Evolutionary conservation across 2,888 invertebrate genomes (phyloP), one percentile per base, ranked within the genome.

Genomic region (Leptinotarsa rubiginosa): DNA sequence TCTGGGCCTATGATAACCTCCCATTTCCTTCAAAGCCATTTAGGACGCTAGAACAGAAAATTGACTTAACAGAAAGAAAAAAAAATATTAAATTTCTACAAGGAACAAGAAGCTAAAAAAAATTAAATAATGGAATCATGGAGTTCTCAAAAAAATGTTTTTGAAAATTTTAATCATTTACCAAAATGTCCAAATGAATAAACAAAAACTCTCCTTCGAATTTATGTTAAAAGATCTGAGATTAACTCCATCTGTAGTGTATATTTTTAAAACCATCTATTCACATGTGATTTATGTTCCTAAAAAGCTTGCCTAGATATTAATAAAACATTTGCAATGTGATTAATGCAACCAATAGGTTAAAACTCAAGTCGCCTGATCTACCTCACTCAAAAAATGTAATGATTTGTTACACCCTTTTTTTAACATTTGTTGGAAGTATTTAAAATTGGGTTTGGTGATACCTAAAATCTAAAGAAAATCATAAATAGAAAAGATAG

Each of bases 401-500:
- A 41, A 10, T 41, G 41, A 41, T 12, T 41, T 41, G 41, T 41
- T 41, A 41, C 10, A 41, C 41, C 3, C 10, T 41, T 12, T 41
- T 31, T 31, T 31, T 7, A 31, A 62, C 7, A 5, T 62, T 31
- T 31, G 7, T 31, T 41, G 18, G 25, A 62, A 25, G 25, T 62
- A 41, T 62, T 16, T 41, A 25, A 69, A 41, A 69, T 20, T 5
- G 47, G 47, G 69, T 49, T 56, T 62, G 25, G 2, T 62, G 62
- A 41, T 47, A 56, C 12, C 20, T 69, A 69, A 69, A 56, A 59
- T 47, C 18, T n/a, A 68, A 69, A 59, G 56, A 69, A 69, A 69
- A 52, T 52, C 67, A 67, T 67, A 67, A 67, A 68, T 68, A 56
- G 56, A 56, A 31, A 41, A 41, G 41, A 41, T 41, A 41, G 12